phyloP scores from a whole-genome alignment of 2,797 vertebrate species.

The Leptatherina wallacei region DNA sequence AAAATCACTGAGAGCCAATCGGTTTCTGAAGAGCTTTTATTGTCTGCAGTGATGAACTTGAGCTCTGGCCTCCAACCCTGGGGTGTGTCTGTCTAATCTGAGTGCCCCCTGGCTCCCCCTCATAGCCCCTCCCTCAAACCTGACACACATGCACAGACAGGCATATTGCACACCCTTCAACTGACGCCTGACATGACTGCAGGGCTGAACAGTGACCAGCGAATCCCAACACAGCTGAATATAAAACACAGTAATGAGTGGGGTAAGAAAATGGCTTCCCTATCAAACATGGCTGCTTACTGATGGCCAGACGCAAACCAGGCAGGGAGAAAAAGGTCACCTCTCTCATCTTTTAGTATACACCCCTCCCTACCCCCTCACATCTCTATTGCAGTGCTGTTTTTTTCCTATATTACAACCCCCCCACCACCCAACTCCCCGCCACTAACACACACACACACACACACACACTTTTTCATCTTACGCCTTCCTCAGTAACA shows the following conservation, averaged over 20 bases:
- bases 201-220: slow-evolving; percentile 74
- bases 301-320: slow-evolving; percentile 67
- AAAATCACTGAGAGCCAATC: slow-evolving; percentile 82
- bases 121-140: slow-evolving; percentile 45
- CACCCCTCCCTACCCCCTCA: slow-evolving; percentile 22
- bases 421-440: slow-evolving; percentile 3
- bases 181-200: slow-evolving; percentile 76
- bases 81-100: slow-evolving; percentile 82
- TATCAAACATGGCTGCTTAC: slow-evolving; percentile 81
- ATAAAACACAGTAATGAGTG: slow-evolving; percentile 81
- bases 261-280: slow-evolving; percentile 84
- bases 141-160: slow-evolving; percentile 26
- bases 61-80: slow-evolving; percentile 90
- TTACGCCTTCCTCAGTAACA: slow-evolving; percentile 56
- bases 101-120: slow-evolving; percentile 61
- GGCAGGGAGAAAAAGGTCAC: slow-evolving; percentile 78
- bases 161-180: slow-evolving; percentile 66
- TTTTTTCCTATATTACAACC: slow-evolving; percentile 9
- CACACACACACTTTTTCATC: slow-evolving; percentile 38
- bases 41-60: slow-evolving; percentile 92
- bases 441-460: not conserved
- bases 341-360: slow-evolving; percentile 68
- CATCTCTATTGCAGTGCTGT: slow-evolving; percentile 38
- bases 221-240: slow-evolving; percentile 79
- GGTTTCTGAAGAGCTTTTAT: slow-evolving; percentile 88